A percentile compares a stretch with the other conserved stretches of the same genome.
Conservation (phyloP, 1,140 invertebrate species). For the Phymorhynchus buccinoides region DNA sequence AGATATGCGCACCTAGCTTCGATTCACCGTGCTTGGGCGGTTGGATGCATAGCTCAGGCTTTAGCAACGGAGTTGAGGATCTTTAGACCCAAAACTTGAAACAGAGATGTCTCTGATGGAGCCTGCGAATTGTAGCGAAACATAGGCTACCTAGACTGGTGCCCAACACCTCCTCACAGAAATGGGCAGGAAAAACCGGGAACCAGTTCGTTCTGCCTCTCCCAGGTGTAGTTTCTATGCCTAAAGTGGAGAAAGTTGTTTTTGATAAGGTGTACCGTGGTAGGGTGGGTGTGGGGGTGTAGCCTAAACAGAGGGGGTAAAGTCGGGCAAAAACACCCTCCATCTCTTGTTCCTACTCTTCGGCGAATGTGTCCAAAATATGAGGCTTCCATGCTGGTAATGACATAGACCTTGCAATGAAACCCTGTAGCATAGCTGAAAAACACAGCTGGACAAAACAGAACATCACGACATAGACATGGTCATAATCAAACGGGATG, state of each 20-base stretch:
- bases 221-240: not conserved
- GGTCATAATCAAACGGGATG: too few species aligned
- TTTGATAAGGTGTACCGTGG: too few species aligned
- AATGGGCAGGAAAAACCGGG: not conserved
- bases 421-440: not conserved
- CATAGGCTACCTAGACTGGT: not conserved
- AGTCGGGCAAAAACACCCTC: not conserved
- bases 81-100: not conserved
- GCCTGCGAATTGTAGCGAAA: not conserved
- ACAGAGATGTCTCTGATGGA: not conserved
- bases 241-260: not conserved
- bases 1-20: not conserved
- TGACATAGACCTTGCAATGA: not conserved
- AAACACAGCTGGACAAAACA: not conserved
- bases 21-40: not conserved
- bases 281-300: too few species aligned
- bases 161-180: not conserved
- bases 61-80: constrained; percentile 3
- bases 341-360: not conserved
- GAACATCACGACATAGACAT: too few species aligned
- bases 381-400: not conserved
- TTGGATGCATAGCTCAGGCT: not conserved
- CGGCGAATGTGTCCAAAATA: not conserved
- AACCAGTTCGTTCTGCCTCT: not conserved
- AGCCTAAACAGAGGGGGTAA: not conserved